These are phyloP conservation scores for Sarcophaga peregrina DNA, from an alignment of 1,140 invertebrate species.

Conservation along the genomic window DNA sequence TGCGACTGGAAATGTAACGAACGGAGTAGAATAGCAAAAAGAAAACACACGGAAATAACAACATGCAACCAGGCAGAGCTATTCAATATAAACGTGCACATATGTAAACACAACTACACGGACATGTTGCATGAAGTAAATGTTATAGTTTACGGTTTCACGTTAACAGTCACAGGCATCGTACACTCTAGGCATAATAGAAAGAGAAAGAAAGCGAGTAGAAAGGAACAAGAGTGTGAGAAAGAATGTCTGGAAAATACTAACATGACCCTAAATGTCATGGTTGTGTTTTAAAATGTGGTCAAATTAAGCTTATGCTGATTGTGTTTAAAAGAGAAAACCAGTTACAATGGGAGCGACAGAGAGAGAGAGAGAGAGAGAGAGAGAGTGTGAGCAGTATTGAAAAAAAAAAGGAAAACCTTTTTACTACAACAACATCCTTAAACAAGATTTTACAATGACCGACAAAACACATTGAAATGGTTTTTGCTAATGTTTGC, in stretches of 20 bases:
- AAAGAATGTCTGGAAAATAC: neutral
- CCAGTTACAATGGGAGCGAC: too few relatives aligned
- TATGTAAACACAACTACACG: neutral
- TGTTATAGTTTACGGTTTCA: too few relatives aligned
- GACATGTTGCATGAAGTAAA: neutral
- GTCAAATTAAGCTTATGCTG: constrained; percentile 18
- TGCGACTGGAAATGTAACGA: neutral
- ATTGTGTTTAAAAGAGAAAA: neutral
- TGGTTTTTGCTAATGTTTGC: neutral
- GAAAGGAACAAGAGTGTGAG: neutral
- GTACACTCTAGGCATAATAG: too few relatives aligned
- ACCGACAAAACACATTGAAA: neutral
- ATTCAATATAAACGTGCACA: neutral
- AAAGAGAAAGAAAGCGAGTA: neutral
- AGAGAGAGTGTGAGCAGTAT: neutral
- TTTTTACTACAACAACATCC: neutral
- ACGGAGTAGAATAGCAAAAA: neutral
- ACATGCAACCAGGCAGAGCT: neutral
- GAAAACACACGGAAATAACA: neutral
- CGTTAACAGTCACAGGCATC: too few relatives aligned
- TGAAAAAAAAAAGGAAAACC: neutral
- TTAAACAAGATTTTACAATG: constrained; percentile 7
- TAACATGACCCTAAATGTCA: constrained; percentile 24
- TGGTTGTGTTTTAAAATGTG: constrained; percentile 25
- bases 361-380: too few relatives aligned